Evolutionary conservation across 30 jellyfish, hydroid and myxozoan species (phyloP).

Genomic region (Hydra vulgaris): DNA sequence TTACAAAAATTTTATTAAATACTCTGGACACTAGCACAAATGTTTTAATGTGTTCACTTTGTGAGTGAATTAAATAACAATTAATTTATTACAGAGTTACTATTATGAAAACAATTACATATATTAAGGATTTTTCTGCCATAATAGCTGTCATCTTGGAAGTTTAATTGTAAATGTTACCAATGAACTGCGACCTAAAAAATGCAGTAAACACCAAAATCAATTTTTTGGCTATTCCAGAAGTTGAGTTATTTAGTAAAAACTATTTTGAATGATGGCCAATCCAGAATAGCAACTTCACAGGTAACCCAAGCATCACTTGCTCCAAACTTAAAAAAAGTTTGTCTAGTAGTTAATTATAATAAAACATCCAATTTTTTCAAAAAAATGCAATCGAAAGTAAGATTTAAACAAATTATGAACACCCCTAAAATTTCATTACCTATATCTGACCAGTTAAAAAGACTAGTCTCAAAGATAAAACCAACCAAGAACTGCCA

Average conservation of each 20-base stretch:
- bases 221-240: neutral
- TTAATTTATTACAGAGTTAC: neutral
- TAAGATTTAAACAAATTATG: too few relatives aligned
- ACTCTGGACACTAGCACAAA: too few relatives aligned
- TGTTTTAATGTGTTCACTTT: neutral
- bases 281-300: neutral
- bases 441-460: too few relatives aligned
- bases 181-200: neutral
- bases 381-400: too few relatives aligned
- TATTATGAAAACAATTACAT: neutral
- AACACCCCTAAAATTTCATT: too few relatives aligned
- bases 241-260: neutral
- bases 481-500: too few relatives aligned
- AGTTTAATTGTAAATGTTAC: neutral
- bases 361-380: too few relatives aligned
- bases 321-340: neutral
- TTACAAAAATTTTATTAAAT: too few relatives aligned
- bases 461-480: too few relatives aligned
- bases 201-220: neutral
- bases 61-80: neutral
- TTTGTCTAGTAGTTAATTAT: too few relatives aligned
- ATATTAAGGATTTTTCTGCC: neutral
- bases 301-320: neutral
- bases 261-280: neutral
- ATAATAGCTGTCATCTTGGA: neutral